These are phyloP conservation scores for Bradypus variegatus DNA, from an alignment of 2,797 vertebrate species.

Conservation along the genomic window DNA sequence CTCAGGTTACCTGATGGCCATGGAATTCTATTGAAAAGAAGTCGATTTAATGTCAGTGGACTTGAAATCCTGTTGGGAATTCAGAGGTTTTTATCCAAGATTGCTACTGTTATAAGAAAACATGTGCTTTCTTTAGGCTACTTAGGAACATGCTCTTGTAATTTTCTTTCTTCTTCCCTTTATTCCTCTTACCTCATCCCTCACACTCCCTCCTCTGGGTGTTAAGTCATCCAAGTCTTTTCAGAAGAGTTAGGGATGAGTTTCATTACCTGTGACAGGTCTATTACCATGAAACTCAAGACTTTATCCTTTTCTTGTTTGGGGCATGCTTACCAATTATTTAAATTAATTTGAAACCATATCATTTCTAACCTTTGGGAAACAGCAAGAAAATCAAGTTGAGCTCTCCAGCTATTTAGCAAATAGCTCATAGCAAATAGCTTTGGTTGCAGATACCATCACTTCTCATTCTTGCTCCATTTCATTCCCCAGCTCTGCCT, in stretches of 20 bases:
- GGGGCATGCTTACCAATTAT: neutral
- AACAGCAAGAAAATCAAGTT: slow-evolving; percentile 41
- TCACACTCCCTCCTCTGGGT: neutral
- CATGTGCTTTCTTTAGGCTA: neutral
- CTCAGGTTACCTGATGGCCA: neutral
- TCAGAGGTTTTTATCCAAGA: neutral
- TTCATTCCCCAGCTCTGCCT: neutral
- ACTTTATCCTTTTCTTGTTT: neutral
- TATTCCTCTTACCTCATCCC: neutral
- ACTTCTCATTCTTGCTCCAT: neutral
- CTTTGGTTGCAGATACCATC: neutral
- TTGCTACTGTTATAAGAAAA: neutral
- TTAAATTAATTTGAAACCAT: slow-evolving; percentile 18
- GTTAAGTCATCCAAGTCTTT: neutral
- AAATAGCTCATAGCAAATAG: neutral
- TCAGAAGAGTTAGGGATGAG: neutral
- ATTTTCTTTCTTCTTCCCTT: neutral
- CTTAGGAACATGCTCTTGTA: too few relatives aligned
- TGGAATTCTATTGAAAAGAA: slow-evolving; percentile 4
- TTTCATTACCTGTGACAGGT: slow-evolving; percentile 16
- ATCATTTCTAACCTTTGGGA: neutral
- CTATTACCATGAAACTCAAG: neutral
- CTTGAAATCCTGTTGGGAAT: neutral
- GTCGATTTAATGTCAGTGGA: neutral
- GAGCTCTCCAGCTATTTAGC: neutral